Conservation (phyloP, 1,140 invertebrate genomes). For the Bombus breviceps region DNA sequence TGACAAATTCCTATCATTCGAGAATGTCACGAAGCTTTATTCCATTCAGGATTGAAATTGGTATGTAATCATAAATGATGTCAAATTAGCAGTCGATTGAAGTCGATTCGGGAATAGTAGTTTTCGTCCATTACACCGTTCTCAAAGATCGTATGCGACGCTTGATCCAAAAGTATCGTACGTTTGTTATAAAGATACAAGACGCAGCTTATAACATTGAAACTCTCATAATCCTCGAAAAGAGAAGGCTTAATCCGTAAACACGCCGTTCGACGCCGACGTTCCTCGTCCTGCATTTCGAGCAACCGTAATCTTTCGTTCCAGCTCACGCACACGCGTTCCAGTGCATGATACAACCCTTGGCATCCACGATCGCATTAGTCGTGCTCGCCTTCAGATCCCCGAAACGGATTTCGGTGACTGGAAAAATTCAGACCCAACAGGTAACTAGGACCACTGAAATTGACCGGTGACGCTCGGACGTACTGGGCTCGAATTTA, state of each 20-base stretch:
- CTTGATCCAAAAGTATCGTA: slow-evolving; percentile 52
- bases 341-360: neutral
- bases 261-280: slow-evolving; percentile 66
- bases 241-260: slow-evolving; percentile 74
- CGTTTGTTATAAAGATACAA: slow-evolving; percentile 59
- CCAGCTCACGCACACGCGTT: slow-evolving; percentile 53
- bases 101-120: neutral
- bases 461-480: slow-evolving; percentile 52
- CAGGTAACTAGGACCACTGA: neutral
- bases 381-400: slow-evolving; percentile 56
- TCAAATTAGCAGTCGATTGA: neutral
- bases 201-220: slow-evolving; percentile 57
- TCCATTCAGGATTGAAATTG: too few species aligned
- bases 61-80: too few species aligned
- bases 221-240: slow-evolving; percentile 70
- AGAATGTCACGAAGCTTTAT: too few species aligned
- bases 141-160: slow-evolving; percentile 31
- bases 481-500: neutral
- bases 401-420: slow-evolving; percentile 27
- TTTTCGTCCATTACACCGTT: neutral
- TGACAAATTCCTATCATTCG: neutral
- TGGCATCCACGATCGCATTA: slow-evolving; percentile 56
- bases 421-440: neutral
- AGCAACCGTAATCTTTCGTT: slow-evolving; percentile 58
- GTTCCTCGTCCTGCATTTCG: slow-evolving; percentile 45